phyloP scores from a whole-genome alignment of 2,113 vertebrate genomes.

The Embiotoca jacksoni region DNA sequence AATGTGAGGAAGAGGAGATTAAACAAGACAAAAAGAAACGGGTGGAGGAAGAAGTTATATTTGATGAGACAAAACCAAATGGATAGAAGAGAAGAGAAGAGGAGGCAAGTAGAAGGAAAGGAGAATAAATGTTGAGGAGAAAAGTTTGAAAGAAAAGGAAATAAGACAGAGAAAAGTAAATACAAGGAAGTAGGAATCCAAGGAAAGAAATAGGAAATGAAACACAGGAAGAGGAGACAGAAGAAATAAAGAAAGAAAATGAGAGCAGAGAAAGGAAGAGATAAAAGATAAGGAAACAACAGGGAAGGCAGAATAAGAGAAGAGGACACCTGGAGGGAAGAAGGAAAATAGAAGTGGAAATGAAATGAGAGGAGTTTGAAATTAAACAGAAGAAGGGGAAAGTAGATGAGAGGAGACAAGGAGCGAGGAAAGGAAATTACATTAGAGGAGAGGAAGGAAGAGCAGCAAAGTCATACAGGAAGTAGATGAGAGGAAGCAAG shows the following conservation, averaged over 20 bases:
- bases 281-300: background rate
- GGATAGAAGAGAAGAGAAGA: background rate
- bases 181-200: background rate
- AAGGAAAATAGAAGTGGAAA: background rate
- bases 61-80: too few relatives aligned
- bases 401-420: background rate
- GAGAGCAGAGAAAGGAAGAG: background rate
- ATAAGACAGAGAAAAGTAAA: background rate
- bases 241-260: background rate
- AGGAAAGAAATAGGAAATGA: too few relatives aligned
- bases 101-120: background rate
- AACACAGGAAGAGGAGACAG: background rate
- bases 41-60: too few relatives aligned
- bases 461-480: background rate
- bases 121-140: background rate
- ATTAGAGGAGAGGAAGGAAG: slow-evolving; percentile 8
- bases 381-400: background rate
- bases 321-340: background rate
- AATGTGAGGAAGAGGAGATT: too few relatives aligned
- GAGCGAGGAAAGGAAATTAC: background rate
- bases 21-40: too few relatives aligned
- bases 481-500: slow-evolving; percentile 13
- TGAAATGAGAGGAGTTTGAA: background rate
- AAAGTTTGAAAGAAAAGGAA: background rate
- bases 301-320: background rate